Percentiles rank a stretch among this genome's conserved stretches.
These are phyloP conservation scores for Taphrorychus bicolor DNA, from an alignment of 2,888 invertebrate genomes.

Conservation along the genomic window DNA sequence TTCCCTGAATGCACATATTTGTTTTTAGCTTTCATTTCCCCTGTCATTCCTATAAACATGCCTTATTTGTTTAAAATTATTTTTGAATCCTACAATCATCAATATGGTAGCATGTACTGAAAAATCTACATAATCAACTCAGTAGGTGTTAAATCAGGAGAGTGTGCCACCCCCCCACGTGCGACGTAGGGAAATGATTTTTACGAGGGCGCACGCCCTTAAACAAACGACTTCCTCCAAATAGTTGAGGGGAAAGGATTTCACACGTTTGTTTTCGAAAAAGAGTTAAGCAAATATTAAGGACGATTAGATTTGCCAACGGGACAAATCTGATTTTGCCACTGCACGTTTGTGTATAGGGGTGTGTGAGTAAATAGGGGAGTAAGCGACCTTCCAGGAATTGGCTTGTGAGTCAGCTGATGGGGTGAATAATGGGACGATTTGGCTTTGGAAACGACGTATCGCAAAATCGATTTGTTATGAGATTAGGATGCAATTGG, in stretches of 20 bases:
- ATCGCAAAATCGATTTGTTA: neutral
- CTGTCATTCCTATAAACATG: neutral
- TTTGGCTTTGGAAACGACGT: neutral
- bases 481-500: neutral
- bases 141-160: neutral
- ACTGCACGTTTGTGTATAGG: conserved; percentile 7
- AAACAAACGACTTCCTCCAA: neutral
- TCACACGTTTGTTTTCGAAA: conserved; percentile 7
- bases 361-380: conserved; percentile 13
- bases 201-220: conserved; percentile 10
- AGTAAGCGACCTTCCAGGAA: conserved; percentile 5
- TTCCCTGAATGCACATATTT: neutral
- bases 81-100: neutral
- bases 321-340: conserved; percentile 15
- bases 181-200: neutral
- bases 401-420: conserved; percentile 17
- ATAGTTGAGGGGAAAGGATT: neutral
- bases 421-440: conserved; percentile 10
- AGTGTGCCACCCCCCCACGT: neutral
- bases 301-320: conserved; percentile 4
- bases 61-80: neutral
- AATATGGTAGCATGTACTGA: neutral
- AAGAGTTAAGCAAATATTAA: conserved; percentile 24
- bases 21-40: neutral
- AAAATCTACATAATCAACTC: no score